These are phyloP conservation scores for Myzus persicae DNA, from an alignment of 1,140 invertebrate species.

Conservation along the genomic window DNA sequence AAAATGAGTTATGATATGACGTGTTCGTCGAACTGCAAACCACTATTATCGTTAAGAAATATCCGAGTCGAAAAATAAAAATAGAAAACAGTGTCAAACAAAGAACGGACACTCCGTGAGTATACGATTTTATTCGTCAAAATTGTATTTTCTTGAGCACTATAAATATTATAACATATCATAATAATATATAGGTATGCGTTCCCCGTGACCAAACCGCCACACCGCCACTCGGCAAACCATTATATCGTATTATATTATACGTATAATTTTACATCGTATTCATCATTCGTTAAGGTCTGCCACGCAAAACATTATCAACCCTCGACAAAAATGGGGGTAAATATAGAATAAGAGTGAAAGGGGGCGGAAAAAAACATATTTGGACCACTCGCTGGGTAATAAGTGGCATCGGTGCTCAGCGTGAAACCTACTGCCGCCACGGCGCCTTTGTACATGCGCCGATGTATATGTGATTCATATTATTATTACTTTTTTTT, in stretches of 20 bases:
- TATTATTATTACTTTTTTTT: not conserved
- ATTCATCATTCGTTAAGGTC: conserved; percentile 2
- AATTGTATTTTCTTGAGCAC: not conserved
- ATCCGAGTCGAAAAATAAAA: not conserved
- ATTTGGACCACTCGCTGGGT: conserved; percentile 41
- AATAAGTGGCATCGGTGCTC: conserved; percentile 41
- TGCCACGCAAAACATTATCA: conserved; percentile 1
- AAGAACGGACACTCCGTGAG: not conserved
- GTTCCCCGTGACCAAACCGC: not conserved
- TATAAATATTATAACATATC: not conserved
- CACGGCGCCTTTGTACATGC: not conserved
- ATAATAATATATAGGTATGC: not conserved
- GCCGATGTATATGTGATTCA: not conserved
- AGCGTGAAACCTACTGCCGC: conserved; percentile 14
- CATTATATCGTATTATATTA: conserved; percentile 7
- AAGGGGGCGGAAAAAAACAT: conserved; percentile 16
- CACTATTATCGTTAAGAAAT: not conserved
- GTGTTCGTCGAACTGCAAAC: not conserved
- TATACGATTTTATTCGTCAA: not conserved
- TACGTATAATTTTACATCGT: not conserved
- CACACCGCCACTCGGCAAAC: not conserved
- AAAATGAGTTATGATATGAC: no score
- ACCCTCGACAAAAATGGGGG: not conserved
- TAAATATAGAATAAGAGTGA: not conserved
- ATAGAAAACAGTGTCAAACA: not conserved